phyloP scores from a whole-genome alignment of 2,888 invertebrate genomes.

The Acrobeloides nanus region DNA sequence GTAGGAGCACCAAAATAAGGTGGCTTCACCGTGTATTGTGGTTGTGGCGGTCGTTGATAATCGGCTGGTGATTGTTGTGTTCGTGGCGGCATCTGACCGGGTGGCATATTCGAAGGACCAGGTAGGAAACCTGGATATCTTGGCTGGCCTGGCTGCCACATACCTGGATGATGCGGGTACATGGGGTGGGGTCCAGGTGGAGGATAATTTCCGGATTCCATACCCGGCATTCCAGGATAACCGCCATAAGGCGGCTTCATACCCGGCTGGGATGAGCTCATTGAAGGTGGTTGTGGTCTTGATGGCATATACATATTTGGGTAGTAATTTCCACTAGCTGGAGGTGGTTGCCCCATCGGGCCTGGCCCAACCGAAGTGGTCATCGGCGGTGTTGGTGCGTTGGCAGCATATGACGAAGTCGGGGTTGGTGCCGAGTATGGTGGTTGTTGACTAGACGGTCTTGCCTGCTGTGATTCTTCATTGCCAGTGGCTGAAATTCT shows the following conservation, averaged over 20 bases:
- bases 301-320: too few species aligned
- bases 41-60: conserved; percentile 12
- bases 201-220: neutral
- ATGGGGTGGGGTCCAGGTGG: neutral
- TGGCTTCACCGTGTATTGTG: conserved; percentile 19
- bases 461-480: conserved; percentile 5
- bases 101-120: conserved; percentile 9
- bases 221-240: too few species aligned
- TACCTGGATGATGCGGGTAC: neutral
- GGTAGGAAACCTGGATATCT: conserved; percentile 7
- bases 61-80: conserved; percentile 14
- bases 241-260: too few species aligned
- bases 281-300: too few species aligned
- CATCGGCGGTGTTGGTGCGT: too few species aligned
- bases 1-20: too few species aligned
- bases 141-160: neutral
- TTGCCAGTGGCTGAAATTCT: conserved; percentile 27
- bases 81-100: neutral
- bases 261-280: too few species aligned
- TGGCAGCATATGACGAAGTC: neutral
- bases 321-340: too few species aligned
- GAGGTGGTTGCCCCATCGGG: too few species aligned
- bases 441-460: conserved; percentile 10
- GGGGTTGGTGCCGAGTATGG: neutral
- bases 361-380: too few species aligned